A percentile compares a stretch with the other conserved stretches of the same genome.
phyloP scores from a whole-genome alignment of 2,888 invertebrate species.

The Volucella inflata region DNA sequence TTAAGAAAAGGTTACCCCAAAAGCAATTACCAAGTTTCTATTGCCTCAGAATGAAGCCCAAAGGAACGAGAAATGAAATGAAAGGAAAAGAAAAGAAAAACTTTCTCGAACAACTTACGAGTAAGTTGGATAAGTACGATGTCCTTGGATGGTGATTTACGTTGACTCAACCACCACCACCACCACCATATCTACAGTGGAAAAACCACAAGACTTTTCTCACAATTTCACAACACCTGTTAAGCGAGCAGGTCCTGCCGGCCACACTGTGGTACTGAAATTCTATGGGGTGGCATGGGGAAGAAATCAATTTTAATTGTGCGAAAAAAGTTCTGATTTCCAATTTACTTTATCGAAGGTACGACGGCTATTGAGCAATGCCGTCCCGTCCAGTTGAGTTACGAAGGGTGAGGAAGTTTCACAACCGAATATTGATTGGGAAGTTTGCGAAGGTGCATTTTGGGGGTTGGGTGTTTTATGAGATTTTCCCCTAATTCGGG shows the following conservation, averaged over 20 bases:
- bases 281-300: slow-evolving; percentile 4
- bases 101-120: slow-evolving; percentile 32
- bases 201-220: slow-evolving; percentile 14
- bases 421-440: slow-evolving; percentile 48
- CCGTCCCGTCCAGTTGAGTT: slow-evolving; percentile 20
- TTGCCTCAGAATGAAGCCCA: slow-evolving; percentile 32
- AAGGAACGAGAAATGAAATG: not conserved
- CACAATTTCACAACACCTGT: slow-evolving; percentile 17
- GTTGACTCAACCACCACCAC: slow-evolving; percentile 3
- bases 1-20: slow-evolving; percentile 38
- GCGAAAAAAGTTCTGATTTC: slow-evolving; percentile 23
- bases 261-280: no score
- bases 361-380: slow-evolving; percentile 16
- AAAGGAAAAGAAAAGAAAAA: slow-evolving; percentile 6
- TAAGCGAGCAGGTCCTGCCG: not conserved
- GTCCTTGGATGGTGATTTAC: slow-evolving; percentile 30
- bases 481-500: not conserved
- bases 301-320: slow-evolving; percentile 47
- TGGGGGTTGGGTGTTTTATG: no score
- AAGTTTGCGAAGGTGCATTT: slow-evolving; percentile 4
- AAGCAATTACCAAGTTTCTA: slow-evolving; percentile 58
- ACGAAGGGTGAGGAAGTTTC: not conserved
- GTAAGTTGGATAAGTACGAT: slow-evolving; percentile 26
- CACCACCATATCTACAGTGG: slow-evolving; percentile 8
- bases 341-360: slow-evolving; percentile 31